phyloP scores from a whole-genome alignment of 2,113 vertebrate genomes.

The Chloropsis cyanopogon region DNA sequence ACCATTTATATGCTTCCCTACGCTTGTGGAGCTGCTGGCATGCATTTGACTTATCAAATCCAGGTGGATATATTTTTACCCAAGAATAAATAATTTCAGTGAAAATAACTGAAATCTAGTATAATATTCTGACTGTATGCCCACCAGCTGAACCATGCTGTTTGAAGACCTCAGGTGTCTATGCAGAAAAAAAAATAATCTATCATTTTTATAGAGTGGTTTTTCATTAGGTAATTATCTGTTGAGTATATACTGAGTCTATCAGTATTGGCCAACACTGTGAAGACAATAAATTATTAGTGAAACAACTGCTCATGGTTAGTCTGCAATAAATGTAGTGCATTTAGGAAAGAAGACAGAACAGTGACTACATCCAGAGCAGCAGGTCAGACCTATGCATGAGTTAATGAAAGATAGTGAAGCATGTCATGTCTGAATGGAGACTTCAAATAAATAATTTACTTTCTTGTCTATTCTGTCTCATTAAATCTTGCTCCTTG shows the following conservation, averaged over 20 bases:
- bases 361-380: neutral
- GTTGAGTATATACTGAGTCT: neutral
- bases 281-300: neutral
- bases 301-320: neutral
- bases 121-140: neutral
- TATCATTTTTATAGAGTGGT: neutral
- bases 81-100: neutral
- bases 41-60: neutral
- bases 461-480: slow-evolving; percentile 24
- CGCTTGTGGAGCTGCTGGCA: neutral
- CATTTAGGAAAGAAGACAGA: neutral
- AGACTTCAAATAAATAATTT: slow-evolving; percentile 62
- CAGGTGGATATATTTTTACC: neutral
- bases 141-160: neutral
- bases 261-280: neutral
- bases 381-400: neutral
- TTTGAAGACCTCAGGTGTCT: neutral
- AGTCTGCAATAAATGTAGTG: neutral
- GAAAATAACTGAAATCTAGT: neutral
- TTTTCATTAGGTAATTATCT: neutral
- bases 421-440: slow-evolving; percentile 8
- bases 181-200: neutral
- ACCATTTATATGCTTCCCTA: neutral
- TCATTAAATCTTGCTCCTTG: slow-evolving; percentile 37
- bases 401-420: slow-evolving; percentile 24